These are phyloP conservation scores for Scleropages formosus DNA, from an alignment of 2,797 vertebrate genomes.

Conservation along the genomic window DNA sequence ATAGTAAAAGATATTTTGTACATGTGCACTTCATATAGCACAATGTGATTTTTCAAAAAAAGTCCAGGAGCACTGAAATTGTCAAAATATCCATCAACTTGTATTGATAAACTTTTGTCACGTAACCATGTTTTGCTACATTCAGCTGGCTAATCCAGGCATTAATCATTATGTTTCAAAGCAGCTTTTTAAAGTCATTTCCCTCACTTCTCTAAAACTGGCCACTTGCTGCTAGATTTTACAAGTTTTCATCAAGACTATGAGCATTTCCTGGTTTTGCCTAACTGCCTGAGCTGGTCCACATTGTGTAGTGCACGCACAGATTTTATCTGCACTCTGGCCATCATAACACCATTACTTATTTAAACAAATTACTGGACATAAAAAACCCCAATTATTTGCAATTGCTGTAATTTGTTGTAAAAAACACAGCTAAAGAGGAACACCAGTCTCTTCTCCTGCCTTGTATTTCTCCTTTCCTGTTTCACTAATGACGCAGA, in stretches of 20 bases:
- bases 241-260: neutral
- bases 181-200: no score
- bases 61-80: no score
- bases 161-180: no score
- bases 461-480: slow-evolving; percentile 99
- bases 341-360: neutral
- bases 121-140: neutral
- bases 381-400: slow-evolving; percentile 18
- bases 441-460: slow-evolving; percentile 57
- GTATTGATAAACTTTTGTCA: no score
- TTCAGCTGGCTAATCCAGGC: neutral
- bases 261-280: neutral
- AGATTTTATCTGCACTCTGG: neutral
- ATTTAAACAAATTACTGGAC: neutral
- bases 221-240: neutral
- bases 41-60: no score
- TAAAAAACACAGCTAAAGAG: slow-evolving; percentile 24
- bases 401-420: slow-evolving; percentile 19
- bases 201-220: neutral
- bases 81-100: no score
- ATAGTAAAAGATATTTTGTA: neutral
- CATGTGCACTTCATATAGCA: neutral
- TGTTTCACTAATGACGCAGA: slow-evolving; percentile 96
- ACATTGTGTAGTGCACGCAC: neutral
- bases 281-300: neutral